These are phyloP conservation scores for Heliconius erato DNA, from an alignment of 2,888 invertebrate species.

Conservation along the genomic window DNA sequence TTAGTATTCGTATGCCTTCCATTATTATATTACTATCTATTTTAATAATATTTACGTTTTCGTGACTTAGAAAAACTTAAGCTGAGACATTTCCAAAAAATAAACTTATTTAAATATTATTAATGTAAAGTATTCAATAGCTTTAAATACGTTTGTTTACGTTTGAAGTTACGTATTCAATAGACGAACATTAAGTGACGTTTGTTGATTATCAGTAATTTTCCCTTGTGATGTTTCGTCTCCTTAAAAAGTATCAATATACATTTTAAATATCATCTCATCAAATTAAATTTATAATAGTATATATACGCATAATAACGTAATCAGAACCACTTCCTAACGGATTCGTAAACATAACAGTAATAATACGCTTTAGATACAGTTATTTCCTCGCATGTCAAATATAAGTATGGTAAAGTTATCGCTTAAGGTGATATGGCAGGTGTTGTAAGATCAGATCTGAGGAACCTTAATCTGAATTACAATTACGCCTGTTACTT, in stretches of 20 bases:
- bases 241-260: slow-evolving; percentile 29
- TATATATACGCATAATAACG: slow-evolving; percentile 47
- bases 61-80: slow-evolving; percentile 57
- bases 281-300: slow-evolving; percentile 49
- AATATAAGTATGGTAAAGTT: slow-evolving; percentile 56
- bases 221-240: slow-evolving; percentile 31
- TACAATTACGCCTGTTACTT: slow-evolving; percentile 56
- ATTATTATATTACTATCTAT: slow-evolving; percentile 56
- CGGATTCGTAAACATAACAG: slow-evolving; percentile 74
- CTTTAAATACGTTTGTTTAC: slow-evolving; percentile 63
- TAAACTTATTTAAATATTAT: slow-evolving; percentile 55
- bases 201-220: slow-evolving; percentile 27
- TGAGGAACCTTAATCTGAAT: slow-evolving; percentile 41
- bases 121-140: slow-evolving; percentile 65
- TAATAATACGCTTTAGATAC: slow-evolving; percentile 64
- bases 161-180: slow-evolving; percentile 37
- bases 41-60: slow-evolving; percentile 58
- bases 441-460: slow-evolving; percentile 49
- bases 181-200: slow-evolving; percentile 33
- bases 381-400: slow-evolving; percentile 76
- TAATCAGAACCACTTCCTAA: slow-evolving; percentile 44
- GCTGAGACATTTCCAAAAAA: slow-evolving; percentile 69
- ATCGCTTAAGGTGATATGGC: slow-evolving; percentile 54
- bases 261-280: slow-evolving; percentile 21
- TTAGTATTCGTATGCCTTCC: slow-evolving; percentile 70